phyloP scores from a whole-genome alignment of 2,888 invertebrate species.

The Oscheius sp. region DNA sequence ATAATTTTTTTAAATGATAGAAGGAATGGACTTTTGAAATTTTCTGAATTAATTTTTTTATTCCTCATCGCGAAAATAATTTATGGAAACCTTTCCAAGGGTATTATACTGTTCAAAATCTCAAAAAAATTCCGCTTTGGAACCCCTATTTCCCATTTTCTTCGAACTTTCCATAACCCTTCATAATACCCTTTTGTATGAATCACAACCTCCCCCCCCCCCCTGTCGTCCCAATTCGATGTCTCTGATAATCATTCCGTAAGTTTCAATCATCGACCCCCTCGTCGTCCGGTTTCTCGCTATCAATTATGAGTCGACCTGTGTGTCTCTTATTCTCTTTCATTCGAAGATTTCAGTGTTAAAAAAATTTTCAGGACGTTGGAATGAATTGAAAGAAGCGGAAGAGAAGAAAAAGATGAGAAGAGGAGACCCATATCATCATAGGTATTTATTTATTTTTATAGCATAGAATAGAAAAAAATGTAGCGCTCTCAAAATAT shows the following conservation, averaged over 20 bases:
- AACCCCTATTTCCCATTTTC: neutral
- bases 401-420: neutral
- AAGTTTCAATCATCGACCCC: neutral
- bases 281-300: slow-evolving; percentile 3
- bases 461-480: no score
- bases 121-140: neutral
- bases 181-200: neutral
- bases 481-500: no score
- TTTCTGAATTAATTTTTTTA: no score
- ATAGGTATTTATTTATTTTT: no score
- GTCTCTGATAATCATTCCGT: slow-evolving; percentile 1
- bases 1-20: no score
- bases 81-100: no score
- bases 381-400: neutral
- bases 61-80: no score
- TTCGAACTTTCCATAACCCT: neutral
- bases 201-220: neutral
- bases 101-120: no score
- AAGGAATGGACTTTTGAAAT: neutral
- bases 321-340: neutral
- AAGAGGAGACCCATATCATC: slow-evolving; percentile 15
- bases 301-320: slow-evolving; percentile 4
- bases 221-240: neutral
- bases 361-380: neutral
- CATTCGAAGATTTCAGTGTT: neutral